Evolutionary conservation across 1,140 invertebrate species (phyloP).

Genomic region (Drosophila pectinifera): DNA sequence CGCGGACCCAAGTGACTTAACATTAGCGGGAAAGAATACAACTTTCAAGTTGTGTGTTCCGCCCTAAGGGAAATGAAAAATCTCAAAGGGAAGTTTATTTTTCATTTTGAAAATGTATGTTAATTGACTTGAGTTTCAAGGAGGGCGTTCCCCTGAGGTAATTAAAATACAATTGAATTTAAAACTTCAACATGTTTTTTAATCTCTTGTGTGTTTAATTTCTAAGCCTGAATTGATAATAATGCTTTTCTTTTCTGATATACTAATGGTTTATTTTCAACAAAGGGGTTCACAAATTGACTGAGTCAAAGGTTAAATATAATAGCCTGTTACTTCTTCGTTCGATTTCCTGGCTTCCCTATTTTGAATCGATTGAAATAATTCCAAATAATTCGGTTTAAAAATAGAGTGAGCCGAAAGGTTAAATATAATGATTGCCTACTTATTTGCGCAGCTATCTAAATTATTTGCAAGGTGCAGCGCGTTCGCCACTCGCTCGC

Average conservation of each 20-base stretch:
- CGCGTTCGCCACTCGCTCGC: not conserved
- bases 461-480: slow-evolving; percentile 4
- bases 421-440: slow-evolving; percentile 18
- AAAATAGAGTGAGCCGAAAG: not conserved
- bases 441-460: slow-evolving; percentile 16
- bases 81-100: slow-evolving; percentile 14
- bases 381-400: not conserved
- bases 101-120: slow-evolving; percentile 30
- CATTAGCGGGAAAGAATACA: not conserved
- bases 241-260: no score
- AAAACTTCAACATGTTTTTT: not conserved
- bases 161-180: slow-evolving; percentile 26
- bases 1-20: not conserved
- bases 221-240: no score
- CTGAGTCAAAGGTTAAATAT: not conserved
- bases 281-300: no score
- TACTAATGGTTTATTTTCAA: no score
- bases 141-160: slow-evolving; percentile 12
- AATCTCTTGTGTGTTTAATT: slow-evolving; percentile 2
- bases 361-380: not conserved
- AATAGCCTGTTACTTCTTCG: no score
- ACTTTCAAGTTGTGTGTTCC: not conserved
- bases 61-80: slow-evolving; percentile 2
- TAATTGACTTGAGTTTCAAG: slow-evolving; percentile 15
- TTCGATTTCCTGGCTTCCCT: not conserved